phyloP scores from a whole-genome alignment of 2,797 vertebrate genomes.

The Muscicapa comitata region DNA sequence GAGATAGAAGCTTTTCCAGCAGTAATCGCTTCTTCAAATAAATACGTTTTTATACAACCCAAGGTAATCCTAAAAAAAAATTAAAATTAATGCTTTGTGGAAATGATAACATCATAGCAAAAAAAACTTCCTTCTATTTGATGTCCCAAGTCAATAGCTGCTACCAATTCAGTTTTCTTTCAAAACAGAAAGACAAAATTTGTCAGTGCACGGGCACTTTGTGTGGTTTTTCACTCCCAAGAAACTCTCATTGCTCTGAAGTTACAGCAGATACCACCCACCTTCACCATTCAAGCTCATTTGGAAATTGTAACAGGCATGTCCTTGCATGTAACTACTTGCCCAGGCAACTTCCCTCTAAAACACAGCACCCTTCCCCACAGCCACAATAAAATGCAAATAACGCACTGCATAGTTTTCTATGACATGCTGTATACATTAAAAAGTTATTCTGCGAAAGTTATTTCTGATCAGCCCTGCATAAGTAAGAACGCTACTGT shows the following conservation, averaged over 20 bases:
- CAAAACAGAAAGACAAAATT: not conserved
- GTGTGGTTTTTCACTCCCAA: not conserved
- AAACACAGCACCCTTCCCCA: slow-evolving; percentile 18
- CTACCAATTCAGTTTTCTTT: not conserved
- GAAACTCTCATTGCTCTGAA: not conserved
- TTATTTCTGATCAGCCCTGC: not conserved
- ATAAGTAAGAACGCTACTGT: not conserved
- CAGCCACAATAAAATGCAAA: slow-evolving; percentile 44
- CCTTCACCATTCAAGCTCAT: not conserved
- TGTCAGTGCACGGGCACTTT: not conserved
- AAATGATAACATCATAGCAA: not conserved
- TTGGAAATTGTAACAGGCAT: slow-evolving; percentile 12
- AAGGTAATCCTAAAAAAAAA: not conserved
- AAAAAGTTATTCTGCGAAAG: not conserved
- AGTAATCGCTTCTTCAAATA: not conserved
- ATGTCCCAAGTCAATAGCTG: not conserved
- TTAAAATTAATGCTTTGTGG: not conserved
- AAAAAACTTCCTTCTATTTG: not conserved
- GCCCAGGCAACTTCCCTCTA: slow-evolving; percentile 25
- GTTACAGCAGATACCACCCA: not conserved
- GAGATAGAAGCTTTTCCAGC: not conserved
- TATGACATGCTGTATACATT: not conserved
- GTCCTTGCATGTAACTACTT: slow-evolving; percentile 31
- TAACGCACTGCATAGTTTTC: not conserved
- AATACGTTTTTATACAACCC: not conserved